Evolutionary conservation across 2,888 invertebrate species (phyloP), one percentile per base, ranked within the genome.

Genomic region (Synanthedon tipuliformis): DNA sequence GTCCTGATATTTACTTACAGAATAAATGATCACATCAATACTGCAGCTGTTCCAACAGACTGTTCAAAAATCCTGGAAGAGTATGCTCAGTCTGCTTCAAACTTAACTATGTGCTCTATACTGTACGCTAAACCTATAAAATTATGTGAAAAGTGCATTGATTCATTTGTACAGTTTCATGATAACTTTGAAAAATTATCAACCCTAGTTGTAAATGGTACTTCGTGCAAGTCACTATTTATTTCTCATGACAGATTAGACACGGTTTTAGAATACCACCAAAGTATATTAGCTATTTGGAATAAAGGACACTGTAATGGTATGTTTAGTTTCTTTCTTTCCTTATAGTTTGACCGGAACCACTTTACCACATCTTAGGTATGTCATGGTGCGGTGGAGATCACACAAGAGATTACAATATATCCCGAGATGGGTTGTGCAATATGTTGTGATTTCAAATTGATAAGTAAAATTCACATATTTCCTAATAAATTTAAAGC

Each of bases 201-300:
- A 48, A 73, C 71, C 52, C 74, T 69, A 23, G 61, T 62, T 60
- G 78, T 85, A 13, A 88, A 89, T 69, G 86, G 81, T n/a, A 89
- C 87, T 40, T 75, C 89, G 34, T 92, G 92, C 70, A 85, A 88
- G 60, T 87, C 89, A 54, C 66, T 88, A 55, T 90, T 89, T 59
- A 78, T 90, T 56, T 90, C 91, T 60, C 78, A 89, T 53, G 92
- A 92, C 66, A 81, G 91, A 61, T 71, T 92, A 53, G 89, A 92
- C 80, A 89, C 89, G 51, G 81, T 92, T 18, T 71, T 89, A 57
- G 85, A 88, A 54, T 88, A 89, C 57, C 89, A 90, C 74, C 69
- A 83, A 50, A 89, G 88, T 63, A 89, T 89, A 59, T 63, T 78
- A 54, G 71, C 82, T 61, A 73, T 92, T 57, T 92, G 92, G 92